A percentile compares a stretch with the other conserved stretches of the same genome.
Conservation (phyloP, 2,113 vertebrate genomes). For the Microcebus griseorufus region DNA sequence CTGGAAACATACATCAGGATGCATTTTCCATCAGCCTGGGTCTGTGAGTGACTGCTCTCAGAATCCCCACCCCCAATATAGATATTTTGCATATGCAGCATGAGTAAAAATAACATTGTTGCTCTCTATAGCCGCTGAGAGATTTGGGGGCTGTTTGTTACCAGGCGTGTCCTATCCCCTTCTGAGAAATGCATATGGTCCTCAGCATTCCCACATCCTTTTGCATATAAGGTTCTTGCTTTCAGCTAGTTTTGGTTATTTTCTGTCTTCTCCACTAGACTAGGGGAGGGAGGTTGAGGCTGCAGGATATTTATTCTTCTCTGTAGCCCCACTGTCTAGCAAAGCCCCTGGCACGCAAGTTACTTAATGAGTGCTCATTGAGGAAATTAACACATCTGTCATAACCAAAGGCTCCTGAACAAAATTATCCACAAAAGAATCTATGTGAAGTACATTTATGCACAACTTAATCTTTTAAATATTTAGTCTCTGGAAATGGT, state of each 20-base stretch:
- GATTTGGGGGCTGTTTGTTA: neutral
- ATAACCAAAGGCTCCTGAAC: neutral
- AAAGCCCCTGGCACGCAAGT: neutral
- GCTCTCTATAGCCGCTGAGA: neutral
- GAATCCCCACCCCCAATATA: neutral
- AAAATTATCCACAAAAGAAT: slow-evolving; percentile 33
- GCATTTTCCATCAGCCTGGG: neutral
- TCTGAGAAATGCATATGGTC: neutral
- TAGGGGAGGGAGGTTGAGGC: neutral
- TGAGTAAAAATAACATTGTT: neutral
- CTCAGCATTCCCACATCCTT: neutral
- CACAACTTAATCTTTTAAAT: slow-evolving; percentile 2
- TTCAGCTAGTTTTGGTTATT: neutral
- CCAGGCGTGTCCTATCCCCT: neutral
- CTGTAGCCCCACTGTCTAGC: neutral
- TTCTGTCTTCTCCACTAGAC: neutral
- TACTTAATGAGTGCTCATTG: neutral
- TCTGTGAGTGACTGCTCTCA: neutral
- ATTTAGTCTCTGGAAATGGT: neutral
- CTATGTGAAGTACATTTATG: neutral
- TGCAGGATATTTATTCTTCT: neutral
- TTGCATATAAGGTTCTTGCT: neutral
- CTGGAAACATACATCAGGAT: neutral
- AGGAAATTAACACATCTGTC: slow-evolving; percentile 34
- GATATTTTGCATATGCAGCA: neutral